Evolutionary conservation across 1,140 invertebrate species (phyloP).

Genomic region (Diorhabda carinulata): DNA sequence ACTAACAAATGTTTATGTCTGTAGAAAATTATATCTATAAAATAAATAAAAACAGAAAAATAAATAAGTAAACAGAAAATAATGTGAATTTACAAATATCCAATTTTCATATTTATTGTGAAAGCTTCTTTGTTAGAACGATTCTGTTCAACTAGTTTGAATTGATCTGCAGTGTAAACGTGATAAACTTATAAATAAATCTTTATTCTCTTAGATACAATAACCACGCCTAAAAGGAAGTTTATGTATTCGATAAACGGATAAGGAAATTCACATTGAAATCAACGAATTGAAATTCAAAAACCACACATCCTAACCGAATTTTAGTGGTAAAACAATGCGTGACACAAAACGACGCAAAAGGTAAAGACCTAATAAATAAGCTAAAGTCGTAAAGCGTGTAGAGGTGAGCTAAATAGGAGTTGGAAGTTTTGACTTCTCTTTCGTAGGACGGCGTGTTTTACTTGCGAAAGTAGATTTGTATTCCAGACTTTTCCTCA

Average conservation of each 20-base stretch:
- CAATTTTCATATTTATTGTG: too few relatives aligned
- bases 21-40: too few relatives aligned
- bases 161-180: too few relatives aligned
- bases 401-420: conserved; percentile 10
- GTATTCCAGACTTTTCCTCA: conserved; percentile 17
- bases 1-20: too few relatives aligned
- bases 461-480: conserved; percentile 18
- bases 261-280: neutral
- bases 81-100: too few relatives aligned
- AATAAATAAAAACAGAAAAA: too few relatives aligned
- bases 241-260: neutral
- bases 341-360: conserved; percentile 5
- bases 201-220: too few relatives aligned
- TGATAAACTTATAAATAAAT: too few relatives aligned
- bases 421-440: neutral
- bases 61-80: too few relatives aligned
- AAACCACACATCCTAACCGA: neutral
- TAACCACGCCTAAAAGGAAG: neutral
- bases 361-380: conserved; percentile 15
- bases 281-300: conserved; percentile 2
- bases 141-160: too few relatives aligned
- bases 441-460: conserved; percentile 14
- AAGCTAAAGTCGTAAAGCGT: conserved; percentile 6
- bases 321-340: conserved; percentile 3
- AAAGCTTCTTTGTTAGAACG: too few relatives aligned